Base-by-base conservation (phyloP, 2,113 vertebrate species). In the Enhydra lutris region DNA sequence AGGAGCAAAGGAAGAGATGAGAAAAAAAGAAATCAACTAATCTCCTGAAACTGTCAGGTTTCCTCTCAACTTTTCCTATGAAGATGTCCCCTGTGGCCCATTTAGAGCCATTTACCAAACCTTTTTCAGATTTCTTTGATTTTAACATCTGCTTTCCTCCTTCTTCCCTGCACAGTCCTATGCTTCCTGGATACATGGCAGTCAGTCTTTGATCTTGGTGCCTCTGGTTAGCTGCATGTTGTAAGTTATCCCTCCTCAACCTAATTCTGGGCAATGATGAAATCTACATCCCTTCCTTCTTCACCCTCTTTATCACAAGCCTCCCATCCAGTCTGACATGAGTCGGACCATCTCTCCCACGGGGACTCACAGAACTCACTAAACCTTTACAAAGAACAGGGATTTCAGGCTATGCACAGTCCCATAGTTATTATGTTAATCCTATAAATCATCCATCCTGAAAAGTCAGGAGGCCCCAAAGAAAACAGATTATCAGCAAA, bases 101-200 rank as follows among this genome's bases (percentile, higher is more conserved):
- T 97, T 97, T 92, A 34, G 57, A 97, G 61, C 81, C 97, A 97
- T 98, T 98, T 96, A 97, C 98, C 78, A 91, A 96, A 78, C 24
- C 34, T 90, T 95, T 97, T 96, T 96, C 92, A 97, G 86, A 89
- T 85, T 97, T 96, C 96, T 98, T 98, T 97, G 97, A 97, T 97
- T 98, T 97, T 92, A 74, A 98, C 98, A 98, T 98, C 98, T 98
- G 98, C 97, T 98, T 98, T 98, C 97, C 97, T 97, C 97, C 96
- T 97, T 96, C 95, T 96, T 84, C 83, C 90, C 81, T 61, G 69
- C 89, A 88, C 84, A 89, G 96, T 50, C 91, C 55, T 97, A 3
- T 73, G 97, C 73, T 98, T 97, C 96, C 97, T 92, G 97, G 96
- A 94, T 83, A 87, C 52, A 65, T 61, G 90, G 92, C 94, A 84